Evolutionary conservation across 1,140 invertebrate genomes (phyloP).

Genomic region (Ceratitis capitata): DNA sequence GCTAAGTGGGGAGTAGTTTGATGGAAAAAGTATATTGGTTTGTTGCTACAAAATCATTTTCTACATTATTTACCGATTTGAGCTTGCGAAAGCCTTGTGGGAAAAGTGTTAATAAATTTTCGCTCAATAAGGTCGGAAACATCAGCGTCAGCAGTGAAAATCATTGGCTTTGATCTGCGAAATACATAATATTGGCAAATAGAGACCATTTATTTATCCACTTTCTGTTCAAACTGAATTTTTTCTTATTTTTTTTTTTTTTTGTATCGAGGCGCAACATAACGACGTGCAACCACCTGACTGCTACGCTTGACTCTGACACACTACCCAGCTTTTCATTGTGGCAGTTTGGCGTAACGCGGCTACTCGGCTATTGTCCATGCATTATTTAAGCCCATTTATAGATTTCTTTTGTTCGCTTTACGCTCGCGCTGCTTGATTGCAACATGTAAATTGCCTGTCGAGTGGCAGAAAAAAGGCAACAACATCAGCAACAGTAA

Average conservation of each 20-base stretch:
- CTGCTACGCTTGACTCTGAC: no score
- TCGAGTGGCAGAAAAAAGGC: neutral
- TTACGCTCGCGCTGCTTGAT: neutral
- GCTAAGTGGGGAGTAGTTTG: no score
- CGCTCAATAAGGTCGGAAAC: neutral
- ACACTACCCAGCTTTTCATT: no score
- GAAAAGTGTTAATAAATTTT: no score
- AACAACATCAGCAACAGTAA: neutral
- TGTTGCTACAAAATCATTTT: no score
- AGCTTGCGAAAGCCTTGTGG: no score
- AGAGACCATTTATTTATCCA: neutral
- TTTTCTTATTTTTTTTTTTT: neutral
- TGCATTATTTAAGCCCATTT: neutral
- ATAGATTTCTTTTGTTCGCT: neutral
- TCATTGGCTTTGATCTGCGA: neutral
- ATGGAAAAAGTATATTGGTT: no score
- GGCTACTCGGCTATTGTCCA: neutral
- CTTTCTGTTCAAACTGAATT: no score
- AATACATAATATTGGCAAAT: neutral
- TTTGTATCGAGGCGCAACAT: neutral
- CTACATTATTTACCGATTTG: no score
- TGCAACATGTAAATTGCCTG: conserved; percentile 1
- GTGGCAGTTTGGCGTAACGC: neutral
- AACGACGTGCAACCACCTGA: neutral
- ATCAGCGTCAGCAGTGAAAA: neutral